Conservation (phyloP, 2,888 invertebrate genomes). For the Melipona beecheii region DNA sequence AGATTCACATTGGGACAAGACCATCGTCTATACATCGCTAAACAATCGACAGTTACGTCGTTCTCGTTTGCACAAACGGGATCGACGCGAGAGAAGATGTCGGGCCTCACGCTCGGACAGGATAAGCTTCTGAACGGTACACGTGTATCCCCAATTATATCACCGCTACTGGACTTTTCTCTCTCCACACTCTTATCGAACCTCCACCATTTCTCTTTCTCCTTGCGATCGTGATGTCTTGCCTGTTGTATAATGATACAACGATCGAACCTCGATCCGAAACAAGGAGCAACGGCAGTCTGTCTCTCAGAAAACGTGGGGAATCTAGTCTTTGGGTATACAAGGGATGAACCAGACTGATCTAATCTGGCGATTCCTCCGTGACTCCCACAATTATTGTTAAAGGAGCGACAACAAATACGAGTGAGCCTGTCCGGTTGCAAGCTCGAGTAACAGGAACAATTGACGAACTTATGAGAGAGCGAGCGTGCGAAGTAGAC, state of each 20-base stretch:
- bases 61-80: neutral
- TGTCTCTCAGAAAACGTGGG: neutral
- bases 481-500: slow-evolving; percentile 77
- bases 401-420: slow-evolving; percentile 28
- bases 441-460: slow-evolving; percentile 73
- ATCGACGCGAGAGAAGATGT: neutral
- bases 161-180: neutral
- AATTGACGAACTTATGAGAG: slow-evolving; percentile 78
- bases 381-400: slow-evolving; percentile 12
- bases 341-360: neutral
- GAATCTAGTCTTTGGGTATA: neutral
- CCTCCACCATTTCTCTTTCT: slow-evolving; percentile 40
- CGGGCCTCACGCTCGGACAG: slow-evolving; percentile 24
- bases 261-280: neutral
- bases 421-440: slow-evolving; percentile 11
- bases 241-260: neutral
- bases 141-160: neutral
- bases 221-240: neutral
- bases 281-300: neutral
- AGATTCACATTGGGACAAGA: slow-evolving; percentile 34
- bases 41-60: neutral
- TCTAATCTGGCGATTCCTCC: neutral
- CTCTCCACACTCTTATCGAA: slow-evolving; percentile 11
- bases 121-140: slow-evolving; percentile 27
- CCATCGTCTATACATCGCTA: slow-evolving; percentile 26